A percentile compares a stretch with the other conserved stretches of the same genome.
phyloP scores from a whole-genome alignment of 1,140 invertebrate species.

The Geopemphigus sp. region DNA sequence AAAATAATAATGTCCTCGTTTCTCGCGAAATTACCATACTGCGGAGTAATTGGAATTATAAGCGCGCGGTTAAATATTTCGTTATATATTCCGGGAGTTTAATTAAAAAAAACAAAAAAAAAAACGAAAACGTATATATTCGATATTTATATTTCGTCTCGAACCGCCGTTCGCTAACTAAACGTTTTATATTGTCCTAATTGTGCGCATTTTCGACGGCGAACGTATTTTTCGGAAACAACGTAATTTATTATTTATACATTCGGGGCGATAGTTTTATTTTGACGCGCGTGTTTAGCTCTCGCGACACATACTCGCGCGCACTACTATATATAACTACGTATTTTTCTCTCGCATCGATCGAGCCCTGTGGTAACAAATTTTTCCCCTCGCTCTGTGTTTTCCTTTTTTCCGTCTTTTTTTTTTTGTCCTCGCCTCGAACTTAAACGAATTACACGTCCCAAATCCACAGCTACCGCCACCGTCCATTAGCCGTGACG shows the following conservation, averaged over 20 bases:
- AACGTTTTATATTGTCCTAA: no score
- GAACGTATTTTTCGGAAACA: background rate
- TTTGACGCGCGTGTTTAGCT: background rate
- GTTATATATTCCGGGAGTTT: no score
- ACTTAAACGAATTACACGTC: slow-evolving; percentile 42
- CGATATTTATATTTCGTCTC: no score
- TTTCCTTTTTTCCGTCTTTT: background rate
- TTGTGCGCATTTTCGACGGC: no score
- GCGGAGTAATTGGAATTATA: no score
- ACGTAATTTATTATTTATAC: no score
- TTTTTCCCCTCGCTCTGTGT: background rate
- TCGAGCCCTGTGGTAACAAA: slow-evolving; percentile 3
- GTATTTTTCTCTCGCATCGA: slow-evolving; percentile 28
- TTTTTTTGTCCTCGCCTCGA: slow-evolving; percentile 12
- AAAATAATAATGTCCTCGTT: no score
- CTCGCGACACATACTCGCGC: background rate
- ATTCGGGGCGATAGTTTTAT: background rate
- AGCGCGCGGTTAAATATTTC: no score
- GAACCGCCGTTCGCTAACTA: no score
- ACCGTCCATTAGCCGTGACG: slow-evolving; percentile 31
- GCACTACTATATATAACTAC: background rate
- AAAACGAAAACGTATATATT: no score
- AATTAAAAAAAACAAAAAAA: no score
- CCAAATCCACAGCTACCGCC: slow-evolving; percentile 23
- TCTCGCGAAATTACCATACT: no score